Conservation (phyloP, 2,113 vertebrate genomes). For the Cettia cetti region DNA sequence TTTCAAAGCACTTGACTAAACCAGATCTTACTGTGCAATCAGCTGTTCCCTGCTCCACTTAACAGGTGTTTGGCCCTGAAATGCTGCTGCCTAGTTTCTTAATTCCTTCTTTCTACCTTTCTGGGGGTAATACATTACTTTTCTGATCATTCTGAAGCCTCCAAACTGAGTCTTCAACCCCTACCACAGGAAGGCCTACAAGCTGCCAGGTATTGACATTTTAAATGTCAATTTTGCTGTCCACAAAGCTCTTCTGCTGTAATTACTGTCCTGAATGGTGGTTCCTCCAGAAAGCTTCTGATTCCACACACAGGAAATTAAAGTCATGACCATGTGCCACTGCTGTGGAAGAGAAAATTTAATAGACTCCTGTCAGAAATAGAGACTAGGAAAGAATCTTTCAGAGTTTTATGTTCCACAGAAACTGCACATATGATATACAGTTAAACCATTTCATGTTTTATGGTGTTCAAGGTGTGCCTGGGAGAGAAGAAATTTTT, state of each 20-base stretch:
- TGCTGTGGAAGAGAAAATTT: not conserved
- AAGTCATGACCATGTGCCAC: not conserved
- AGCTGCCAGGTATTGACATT: not conserved
- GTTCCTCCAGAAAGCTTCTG: not conserved
- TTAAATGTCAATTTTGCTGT: not conserved
- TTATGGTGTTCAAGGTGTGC: not conserved
- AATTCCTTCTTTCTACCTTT: not conserved
- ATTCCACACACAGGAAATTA: not conserved
- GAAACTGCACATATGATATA: not conserved
- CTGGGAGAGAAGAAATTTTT: not conserved
- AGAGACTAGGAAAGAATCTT: not conserved
- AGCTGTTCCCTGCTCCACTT: not conserved
- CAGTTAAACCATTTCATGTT: not conserved
- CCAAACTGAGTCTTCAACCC: not conserved
- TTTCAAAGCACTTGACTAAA: not conserved
- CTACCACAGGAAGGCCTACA: not conserved
- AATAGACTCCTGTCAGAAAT: not conserved
- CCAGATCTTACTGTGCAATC: not conserved
- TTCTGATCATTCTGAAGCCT: not conserved
- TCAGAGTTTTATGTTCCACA: not conserved
- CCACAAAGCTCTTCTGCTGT: not conserved
- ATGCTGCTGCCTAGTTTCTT: not conserved
- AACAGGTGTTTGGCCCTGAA: not conserved
- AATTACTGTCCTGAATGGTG: not conserved
- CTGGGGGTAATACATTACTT: not conserved